These are phyloP conservation scores for Tolmerus cingulatus DNA, from an alignment of 2,888 invertebrate genomes.

Conservation along the genomic window DNA sequence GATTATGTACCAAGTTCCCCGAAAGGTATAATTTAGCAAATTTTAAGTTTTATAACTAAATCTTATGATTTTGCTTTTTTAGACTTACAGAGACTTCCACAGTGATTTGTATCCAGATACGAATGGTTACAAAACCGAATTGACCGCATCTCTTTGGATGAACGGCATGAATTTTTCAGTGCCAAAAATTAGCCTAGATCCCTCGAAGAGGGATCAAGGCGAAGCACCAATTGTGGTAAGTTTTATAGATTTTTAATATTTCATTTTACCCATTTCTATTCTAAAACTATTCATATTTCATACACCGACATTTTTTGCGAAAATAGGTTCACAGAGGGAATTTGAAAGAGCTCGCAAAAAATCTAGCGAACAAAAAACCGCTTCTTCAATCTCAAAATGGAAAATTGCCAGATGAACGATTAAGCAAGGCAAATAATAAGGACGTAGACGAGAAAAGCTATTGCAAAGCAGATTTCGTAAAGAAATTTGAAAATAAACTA, in stretches of 20 bases:
- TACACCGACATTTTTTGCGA: not conserved
- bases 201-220: conserved; percentile 73
- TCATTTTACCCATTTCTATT: not conserved
- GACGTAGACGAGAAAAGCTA: conserved; percentile 49
- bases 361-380: conserved; percentile 59
- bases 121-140: conserved; percentile 78
- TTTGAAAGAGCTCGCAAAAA: conserved; percentile 60
- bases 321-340: conserved; percentile 62
- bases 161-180: conserved; percentile 78
- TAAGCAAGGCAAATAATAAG: not conserved
- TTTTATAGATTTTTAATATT: conserved; percentile 47
- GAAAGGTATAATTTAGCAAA: conserved; percentile 72
- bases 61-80: conserved; percentile 51
- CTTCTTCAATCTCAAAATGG: conserved; percentile 47
- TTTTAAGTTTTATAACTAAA: not conserved
- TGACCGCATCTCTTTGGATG: conserved; percentile 85
- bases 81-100: conserved; percentile 94
- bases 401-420: conserved; percentile 32
- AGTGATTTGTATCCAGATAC: conserved; percentile 94
- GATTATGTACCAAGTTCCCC: conserved; percentile 92
- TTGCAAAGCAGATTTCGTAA: conserved; percentile 68
- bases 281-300: conserved; percentile 12
- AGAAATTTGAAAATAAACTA: conserved; percentile 69
- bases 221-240: conserved; percentile 71
- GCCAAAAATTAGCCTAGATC: conserved; percentile 84